Evolutionary conservation across 1,140 invertebrate species (phyloP), one percentile per base, ranked within the genome.

Genomic region (Zaprionus lachaisei): DNA sequence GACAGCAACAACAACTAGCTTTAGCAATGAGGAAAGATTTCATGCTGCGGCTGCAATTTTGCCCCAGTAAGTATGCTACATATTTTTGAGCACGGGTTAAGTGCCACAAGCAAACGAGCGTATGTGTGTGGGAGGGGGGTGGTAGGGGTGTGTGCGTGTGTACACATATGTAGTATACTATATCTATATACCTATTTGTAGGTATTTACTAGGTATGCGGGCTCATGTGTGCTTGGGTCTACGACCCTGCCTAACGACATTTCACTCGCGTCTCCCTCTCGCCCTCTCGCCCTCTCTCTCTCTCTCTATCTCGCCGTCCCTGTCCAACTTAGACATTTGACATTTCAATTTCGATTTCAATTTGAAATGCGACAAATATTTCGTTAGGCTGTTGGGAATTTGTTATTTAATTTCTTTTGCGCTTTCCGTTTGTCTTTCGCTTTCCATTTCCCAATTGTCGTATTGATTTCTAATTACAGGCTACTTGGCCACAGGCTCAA

Each of bases 31-130:
- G 62, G 56, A 69, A 77, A 67, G 75, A 78, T 82, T 82, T 78
- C 64, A 77, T 81, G 69, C 62, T 76, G 77, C 41, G 68, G 82
- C 83, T 85, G 83, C 79, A 87, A 72, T 83, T 80, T 82, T 86
- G 77, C 83, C 83, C 83, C 83, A 86, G 72, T 86, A 86, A 86
- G 83, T 87, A 80, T 73, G 83, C 83, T 86, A 87, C 83, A 86
- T 78, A 70, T 80, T 71, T 67, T 73, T 78, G 57, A 80, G 77
- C 54, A 76, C 72, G 72, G 82, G 82, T 85, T 85, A 84, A 85
- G 82, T 85, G 82, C 79, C 55, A 61, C 63, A 65, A 64, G 61
- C 66, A 65, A 60, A 37, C 31, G 64, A 47, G 34, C 69, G 44
- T 55, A 26, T 49, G 67, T 64, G 20, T 37, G 47, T 34, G 31